These are phyloP conservation scores for Charina bottae DNA, from an alignment of 2,113 vertebrate genomes.

Conservation along the genomic window DNA sequence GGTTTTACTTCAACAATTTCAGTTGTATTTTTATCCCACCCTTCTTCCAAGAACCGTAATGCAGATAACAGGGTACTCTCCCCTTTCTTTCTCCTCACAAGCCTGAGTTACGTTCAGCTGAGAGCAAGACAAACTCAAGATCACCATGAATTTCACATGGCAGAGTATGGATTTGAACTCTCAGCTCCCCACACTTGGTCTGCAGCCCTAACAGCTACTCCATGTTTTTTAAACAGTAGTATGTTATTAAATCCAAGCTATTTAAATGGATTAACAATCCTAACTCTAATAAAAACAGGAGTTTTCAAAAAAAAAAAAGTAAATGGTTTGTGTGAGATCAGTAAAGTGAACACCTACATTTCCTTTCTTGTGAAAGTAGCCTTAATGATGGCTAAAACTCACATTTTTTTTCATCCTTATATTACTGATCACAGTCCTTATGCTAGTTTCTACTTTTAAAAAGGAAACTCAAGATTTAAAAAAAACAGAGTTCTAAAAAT, in stretches of 20 bases:
- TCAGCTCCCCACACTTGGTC: neutral
- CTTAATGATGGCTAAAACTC: neutral
- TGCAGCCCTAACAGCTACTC: neutral
- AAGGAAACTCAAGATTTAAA: neutral
- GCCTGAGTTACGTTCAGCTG: neutral
- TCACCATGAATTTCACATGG: neutral
- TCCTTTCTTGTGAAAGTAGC: neutral
- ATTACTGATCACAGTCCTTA: neutral
- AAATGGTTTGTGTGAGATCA: neutral
- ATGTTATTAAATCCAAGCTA: neutral
- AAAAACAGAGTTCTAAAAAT: neutral
- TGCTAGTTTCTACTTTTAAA: neutral
- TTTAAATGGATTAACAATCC: neutral
- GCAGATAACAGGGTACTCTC: neutral
- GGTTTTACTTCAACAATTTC: neutral
- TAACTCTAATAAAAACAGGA: neutral
- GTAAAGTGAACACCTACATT: neutral
- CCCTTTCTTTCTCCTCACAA: neutral
- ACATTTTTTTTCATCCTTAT: neutral
- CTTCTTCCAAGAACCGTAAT: neutral
- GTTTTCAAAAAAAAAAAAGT: neutral
- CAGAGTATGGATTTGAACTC: neutral
- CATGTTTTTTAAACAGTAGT: neutral
- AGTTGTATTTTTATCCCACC: neutral
- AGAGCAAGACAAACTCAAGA: neutral